Conservation (phyloP, 2,797 vertebrate species). For the Sylvilagus floridanus region DNA sequence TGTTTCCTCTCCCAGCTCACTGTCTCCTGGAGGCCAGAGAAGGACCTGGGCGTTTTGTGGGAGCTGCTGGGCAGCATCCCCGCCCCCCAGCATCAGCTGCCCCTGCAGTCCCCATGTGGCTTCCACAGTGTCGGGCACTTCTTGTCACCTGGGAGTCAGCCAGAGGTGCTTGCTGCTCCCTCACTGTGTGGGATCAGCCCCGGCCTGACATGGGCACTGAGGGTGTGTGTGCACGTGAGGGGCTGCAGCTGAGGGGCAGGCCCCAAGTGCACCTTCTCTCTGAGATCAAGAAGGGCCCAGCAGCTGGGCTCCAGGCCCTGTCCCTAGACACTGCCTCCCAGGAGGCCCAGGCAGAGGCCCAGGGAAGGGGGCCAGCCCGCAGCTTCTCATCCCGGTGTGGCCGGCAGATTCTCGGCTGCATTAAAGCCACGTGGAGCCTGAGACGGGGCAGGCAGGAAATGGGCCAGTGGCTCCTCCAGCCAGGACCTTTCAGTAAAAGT, state of each 20-base stretch:
- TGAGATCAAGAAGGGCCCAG: neutral
- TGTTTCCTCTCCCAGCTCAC: neutral
- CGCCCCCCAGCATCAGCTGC: too few relatives aligned
- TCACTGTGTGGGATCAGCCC: neutral
- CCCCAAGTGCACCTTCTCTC: too few relatives aligned
- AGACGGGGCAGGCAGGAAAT: neutral
- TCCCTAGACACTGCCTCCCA: too few relatives aligned
- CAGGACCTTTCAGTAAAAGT: neutral
- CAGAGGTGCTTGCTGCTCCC: neutral
- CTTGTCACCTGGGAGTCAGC: neutral
- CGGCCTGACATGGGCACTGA: neutral
- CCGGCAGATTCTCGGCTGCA: too few relatives aligned
- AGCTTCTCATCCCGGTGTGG: too few relatives aligned
- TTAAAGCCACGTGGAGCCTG: neutral
- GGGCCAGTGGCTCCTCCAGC: neutral
- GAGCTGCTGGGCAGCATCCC: neutral
- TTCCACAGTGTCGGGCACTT: neutral
- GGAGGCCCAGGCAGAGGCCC: too few relatives aligned
- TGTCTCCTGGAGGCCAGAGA: neutral
- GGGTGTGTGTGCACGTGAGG: too few relatives aligned
- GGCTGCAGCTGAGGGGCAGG: too few relatives aligned
- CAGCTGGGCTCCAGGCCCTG: neutral
- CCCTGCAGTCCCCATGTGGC: too few relatives aligned
- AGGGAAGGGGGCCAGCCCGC: too few relatives aligned
- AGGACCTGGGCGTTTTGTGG: neutral